Evolutionary conservation across 2,888 invertebrate species (phyloP).

Genomic region (Sarcophaga subvicina): DNA sequence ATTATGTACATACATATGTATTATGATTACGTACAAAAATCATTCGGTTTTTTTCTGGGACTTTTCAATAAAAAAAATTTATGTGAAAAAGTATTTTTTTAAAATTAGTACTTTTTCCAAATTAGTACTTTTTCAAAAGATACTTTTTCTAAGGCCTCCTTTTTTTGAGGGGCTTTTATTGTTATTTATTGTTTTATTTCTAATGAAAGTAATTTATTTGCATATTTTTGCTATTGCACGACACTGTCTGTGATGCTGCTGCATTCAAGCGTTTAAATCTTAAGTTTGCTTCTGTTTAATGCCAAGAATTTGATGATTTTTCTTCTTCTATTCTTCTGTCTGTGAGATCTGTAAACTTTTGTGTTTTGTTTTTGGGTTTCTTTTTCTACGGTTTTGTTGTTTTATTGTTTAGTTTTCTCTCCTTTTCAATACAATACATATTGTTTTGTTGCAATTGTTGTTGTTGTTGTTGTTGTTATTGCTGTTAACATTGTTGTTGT

Average conservation of each 20-base stretch:
- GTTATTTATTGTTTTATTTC: too few species aligned
- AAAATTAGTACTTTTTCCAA: too few species aligned
- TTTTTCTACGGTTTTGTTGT: constrained; percentile 51
- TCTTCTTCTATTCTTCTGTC: neutral
- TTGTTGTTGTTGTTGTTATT: constrained; percentile 38
- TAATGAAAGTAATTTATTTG: neutral
- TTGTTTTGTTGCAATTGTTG: constrained; percentile 14
- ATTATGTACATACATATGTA: too few species aligned
- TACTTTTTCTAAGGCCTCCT: too few species aligned
- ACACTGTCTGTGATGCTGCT: constrained; percentile 36
- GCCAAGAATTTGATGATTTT: constrained; percentile 64
- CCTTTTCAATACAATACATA: constrained; percentile 46
- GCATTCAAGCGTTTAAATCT: constrained; percentile 47
- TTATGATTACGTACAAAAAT: too few species aligned
- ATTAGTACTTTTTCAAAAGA: too few species aligned
- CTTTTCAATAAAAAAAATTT: too few species aligned
- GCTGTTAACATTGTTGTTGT: constrained; percentile 7
- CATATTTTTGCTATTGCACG: neutral
- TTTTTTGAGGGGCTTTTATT: too few species aligned
- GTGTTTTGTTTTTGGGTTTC: constrained; percentile 38
- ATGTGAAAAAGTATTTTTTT: too few species aligned
- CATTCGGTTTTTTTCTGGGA: too few species aligned
- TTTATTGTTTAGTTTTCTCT: constrained; percentile 40
- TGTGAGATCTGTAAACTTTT: neutral
- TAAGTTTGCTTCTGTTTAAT: constrained; percentile 55